Evolutionary conservation across 2,113 vertebrate species (phyloP).

Genomic region (Tachysurus fulvidraco): DNA sequence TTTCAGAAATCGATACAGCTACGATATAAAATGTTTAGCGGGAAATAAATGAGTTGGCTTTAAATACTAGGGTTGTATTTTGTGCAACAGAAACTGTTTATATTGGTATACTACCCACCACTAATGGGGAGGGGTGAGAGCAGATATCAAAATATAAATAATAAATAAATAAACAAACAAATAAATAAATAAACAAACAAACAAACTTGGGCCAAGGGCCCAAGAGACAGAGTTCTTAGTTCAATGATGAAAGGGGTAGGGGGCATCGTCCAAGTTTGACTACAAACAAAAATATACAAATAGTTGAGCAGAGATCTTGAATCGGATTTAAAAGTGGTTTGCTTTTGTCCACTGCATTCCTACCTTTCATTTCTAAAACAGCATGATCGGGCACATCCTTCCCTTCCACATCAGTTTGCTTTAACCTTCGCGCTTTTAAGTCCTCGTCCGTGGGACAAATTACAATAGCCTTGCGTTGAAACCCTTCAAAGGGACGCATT

Average conservation of each 20-base stretch:
- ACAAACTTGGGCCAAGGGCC: slow-evolving; percentile 14
- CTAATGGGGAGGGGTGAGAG: background rate
- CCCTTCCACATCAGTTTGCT: slow-evolving; percentile 91
- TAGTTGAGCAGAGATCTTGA: slow-evolving; percentile 58
- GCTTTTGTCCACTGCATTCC: slow-evolving; percentile 72
- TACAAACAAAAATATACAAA: slow-evolving; percentile 58
- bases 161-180: slow-evolving; percentile 3
- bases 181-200: slow-evolving; percentile 12
- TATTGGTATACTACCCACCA: slow-evolving; percentile 22
- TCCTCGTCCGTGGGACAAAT: slow-evolving; percentile 95
- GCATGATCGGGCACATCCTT: slow-evolving; percentile 95
- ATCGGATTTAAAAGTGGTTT: slow-evolving; percentile 61
- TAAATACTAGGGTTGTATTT: background rate
- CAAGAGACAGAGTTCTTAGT: slow-evolving; percentile 16
- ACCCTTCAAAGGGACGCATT: slow-evolving; percentile 98
- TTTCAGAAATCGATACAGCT: background rate
- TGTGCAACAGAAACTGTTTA: background rate
- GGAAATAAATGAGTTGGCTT: background rate
- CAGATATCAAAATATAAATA: too few species aligned
- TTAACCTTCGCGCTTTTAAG: slow-evolving; percentile 91
- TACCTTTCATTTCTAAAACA: slow-evolving; percentile 98
- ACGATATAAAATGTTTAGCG: background rate
- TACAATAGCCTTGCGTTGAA: slow-evolving; percentile 94
- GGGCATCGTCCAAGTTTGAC: slow-evolving; percentile 74
- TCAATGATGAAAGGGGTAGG: slow-evolving; percentile 37